A percentile compares a stretch with the other conserved stretches of the same genome.
Evolutionary conservation across 2,113 vertebrate species (phyloP).

Genomic region (Coptodon bakossiorum): DNA sequence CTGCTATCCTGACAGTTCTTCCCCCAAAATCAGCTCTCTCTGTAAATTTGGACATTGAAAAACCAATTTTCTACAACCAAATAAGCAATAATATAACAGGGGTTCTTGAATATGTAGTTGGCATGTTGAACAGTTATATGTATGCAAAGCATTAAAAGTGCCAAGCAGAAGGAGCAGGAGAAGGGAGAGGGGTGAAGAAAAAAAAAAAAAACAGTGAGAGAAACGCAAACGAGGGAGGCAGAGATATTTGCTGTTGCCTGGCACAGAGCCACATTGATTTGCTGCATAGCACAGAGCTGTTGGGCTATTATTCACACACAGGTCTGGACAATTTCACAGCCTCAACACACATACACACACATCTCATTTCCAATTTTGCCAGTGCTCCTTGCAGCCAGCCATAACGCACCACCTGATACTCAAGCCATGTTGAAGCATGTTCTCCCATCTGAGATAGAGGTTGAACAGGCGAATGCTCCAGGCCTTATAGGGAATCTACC

Average conservation of each 20-base stretch:
- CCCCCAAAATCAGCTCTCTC: not conserved
- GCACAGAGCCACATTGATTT: slow-evolving; percentile 50
- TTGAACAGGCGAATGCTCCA: not conserved
- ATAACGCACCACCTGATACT: slow-evolving; percentile 41
- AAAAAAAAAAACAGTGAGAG: not conserved
- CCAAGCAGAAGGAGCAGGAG: not conserved
- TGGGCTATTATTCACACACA: slow-evolving; percentile 23
- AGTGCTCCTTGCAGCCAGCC: slow-evolving; percentile 27
- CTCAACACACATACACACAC: not conserved
- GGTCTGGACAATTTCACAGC: slow-evolving; percentile 27
- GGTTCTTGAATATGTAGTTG: not conserved
- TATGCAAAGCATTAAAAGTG: not conserved
- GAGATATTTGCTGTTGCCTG: slow-evolving; percentile 23
- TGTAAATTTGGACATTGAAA: not conserved
- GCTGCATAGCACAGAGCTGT: slow-evolving; percentile 21
- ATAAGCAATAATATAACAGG: not conserved
- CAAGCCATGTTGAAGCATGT: slow-evolving; percentile 3
- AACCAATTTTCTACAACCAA: not conserved
- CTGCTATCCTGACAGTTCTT: not conserved
- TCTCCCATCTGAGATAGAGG: not conserved
- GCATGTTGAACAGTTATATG: not conserved
- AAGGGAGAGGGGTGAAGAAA: rapidly evolving
- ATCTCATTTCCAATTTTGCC: slow-evolving; percentile 8
- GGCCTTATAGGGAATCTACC: not conserved
- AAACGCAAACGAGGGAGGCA: not conserved